Evolutionary conservation across 2,113 vertebrate species (phyloP).

Genomic region (Climacteris rufus): DNA sequence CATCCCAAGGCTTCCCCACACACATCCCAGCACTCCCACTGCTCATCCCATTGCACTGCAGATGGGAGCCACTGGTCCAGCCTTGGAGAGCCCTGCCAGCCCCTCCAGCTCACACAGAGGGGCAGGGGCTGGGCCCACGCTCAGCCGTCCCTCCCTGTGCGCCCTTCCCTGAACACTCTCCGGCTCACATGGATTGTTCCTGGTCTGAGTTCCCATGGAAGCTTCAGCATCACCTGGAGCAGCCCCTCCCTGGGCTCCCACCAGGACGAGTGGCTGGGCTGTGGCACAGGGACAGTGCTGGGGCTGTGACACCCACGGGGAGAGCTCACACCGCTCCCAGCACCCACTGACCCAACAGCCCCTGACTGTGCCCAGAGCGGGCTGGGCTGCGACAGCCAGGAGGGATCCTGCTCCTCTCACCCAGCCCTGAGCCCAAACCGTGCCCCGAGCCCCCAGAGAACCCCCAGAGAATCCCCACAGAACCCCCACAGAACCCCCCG

Average conservation of each 20-base stretch:
- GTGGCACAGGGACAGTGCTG: rapidly evolving
- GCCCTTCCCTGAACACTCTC: rapidly evolving
- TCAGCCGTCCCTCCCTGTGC: neutral
- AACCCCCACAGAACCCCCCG: neutral
- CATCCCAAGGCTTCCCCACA: neutral
- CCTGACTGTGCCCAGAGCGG: rapidly evolving
- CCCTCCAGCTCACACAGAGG: rapidly evolving
- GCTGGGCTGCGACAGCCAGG: neutral
- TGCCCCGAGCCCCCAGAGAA: neutral
- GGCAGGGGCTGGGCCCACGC: rapidly evolving
- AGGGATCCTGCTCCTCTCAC: neutral
- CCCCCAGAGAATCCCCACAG: rapidly evolving
- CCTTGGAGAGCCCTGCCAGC: neutral
- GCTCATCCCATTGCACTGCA: neutral
- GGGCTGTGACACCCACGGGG: neutral
- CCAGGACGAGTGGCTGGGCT: rapidly evolving
- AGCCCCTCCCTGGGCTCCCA: neutral
- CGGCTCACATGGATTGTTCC: rapidly evolving
- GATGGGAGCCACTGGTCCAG: neutral
- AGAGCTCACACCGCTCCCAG: rapidly evolving
- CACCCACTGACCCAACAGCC: neutral
- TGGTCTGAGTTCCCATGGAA: rapidly evolving
- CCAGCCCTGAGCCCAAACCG: no score
- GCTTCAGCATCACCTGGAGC: neutral
- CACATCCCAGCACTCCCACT: rapidly evolving